These are phyloP conservation scores for Halcyon smyrnensis DNA, from an alignment of 2,797 vertebrate species.

Conservation along the genomic window DNA sequence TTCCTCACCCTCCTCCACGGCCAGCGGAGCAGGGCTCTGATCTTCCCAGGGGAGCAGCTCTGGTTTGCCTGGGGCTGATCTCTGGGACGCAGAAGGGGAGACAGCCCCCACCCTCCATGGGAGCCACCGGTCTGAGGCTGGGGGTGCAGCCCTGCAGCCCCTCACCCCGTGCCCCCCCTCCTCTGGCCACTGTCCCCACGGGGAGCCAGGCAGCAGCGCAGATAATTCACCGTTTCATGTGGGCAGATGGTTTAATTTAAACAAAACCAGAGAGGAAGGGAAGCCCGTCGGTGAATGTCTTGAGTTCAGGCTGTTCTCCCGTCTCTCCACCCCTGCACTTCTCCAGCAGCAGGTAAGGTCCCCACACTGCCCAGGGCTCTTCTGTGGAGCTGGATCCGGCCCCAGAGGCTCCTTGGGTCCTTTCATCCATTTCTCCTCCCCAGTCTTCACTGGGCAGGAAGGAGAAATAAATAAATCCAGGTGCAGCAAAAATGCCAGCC, in stretches of 20 bases:
- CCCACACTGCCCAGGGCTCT: background rate
- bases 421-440: background rate
- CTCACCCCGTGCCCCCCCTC: background rate
- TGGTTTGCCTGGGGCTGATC: background rate
- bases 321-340: background rate
- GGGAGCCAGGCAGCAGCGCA: constrained; percentile 43
- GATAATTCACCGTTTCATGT: constrained; percentile 69
- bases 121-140: background rate
- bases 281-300: background rate
- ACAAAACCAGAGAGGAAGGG: constrained; percentile 50
- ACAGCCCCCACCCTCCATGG: background rate
- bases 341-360: background rate
- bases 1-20: background rate
- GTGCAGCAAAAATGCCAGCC: background rate
- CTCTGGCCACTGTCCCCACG: background rate
- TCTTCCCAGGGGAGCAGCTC: background rate
- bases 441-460: background rate
- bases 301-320: background rate
- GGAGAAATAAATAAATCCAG: background rate
- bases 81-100: accelerated
- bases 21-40: background rate
- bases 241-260: constrained; percentile 77
- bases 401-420: background rate
- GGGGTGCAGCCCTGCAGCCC: background rate
- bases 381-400: background rate